These are phyloP conservation scores for Pteronura brasiliensis DNA, from an alignment of 2,113 vertebrate genomes.

Conservation along the genomic window DNA sequence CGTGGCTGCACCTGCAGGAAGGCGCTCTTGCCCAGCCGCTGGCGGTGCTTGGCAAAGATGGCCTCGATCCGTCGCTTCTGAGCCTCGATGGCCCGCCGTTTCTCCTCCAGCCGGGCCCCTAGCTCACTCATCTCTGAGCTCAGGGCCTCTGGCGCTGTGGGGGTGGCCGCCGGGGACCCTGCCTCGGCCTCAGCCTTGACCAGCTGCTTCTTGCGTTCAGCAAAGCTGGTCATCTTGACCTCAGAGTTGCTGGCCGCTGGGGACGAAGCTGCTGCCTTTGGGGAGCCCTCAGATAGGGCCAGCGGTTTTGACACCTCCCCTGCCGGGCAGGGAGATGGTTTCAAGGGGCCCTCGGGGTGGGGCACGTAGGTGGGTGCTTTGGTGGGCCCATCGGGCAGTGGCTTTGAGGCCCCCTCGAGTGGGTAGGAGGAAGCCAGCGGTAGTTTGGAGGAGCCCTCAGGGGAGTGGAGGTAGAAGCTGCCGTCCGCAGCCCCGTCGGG, in stretches of 20 bases:
- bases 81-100: constrained; percentile 93
- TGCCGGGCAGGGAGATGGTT: background rate
- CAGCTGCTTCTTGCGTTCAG: constrained; percentile 91
- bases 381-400: constrained; percentile 38
- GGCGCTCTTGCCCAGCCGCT: constrained; percentile 91
- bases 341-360: constrained; percentile 26
- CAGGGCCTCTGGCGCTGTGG: constrained; percentile 79
- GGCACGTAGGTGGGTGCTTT: constrained; percentile 36
- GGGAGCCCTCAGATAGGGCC: constrained; percentile 32
- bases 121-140: constrained; percentile 91
- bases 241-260: constrained; percentile 82
- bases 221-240: constrained; percentile 94
- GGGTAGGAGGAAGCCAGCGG: constrained; percentile 53
- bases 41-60: constrained; percentile 94
- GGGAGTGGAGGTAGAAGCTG: constrained; percentile 93
- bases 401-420: constrained; percentile 73
- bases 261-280: background rate
- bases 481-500: constrained; percentile 91
- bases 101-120: constrained; percentile 91
- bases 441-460: constrained; percentile 76
- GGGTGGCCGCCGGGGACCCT: background rate
- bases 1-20: constrained; percentile 89
- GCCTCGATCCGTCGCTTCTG: constrained; percentile 96
- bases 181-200: constrained; percentile 65
- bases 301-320: constrained; percentile 28